phyloP scores from a whole-genome alignment of 2,888 invertebrate species.

The Serrognathus titanus region DNA sequence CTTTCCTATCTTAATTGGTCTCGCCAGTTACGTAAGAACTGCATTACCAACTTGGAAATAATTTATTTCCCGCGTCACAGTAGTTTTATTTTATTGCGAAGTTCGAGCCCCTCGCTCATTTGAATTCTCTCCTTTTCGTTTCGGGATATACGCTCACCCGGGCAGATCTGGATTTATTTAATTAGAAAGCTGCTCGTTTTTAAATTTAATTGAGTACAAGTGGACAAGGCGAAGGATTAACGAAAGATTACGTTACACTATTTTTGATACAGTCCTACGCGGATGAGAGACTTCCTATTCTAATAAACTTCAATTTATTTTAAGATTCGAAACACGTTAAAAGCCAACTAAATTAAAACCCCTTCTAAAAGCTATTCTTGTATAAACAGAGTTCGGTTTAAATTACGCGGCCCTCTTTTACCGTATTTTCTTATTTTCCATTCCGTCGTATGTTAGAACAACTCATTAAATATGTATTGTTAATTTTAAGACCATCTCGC shows the following conservation, averaged over 20 bases:
- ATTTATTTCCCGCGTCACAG: constrained; percentile 23
- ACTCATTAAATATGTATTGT: too few relatives aligned
- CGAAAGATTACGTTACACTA: background rate
- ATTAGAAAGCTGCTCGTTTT: background rate
- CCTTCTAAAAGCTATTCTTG: too few relatives aligned
- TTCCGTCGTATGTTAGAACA: too few relatives aligned
- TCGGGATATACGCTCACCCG: background rate
- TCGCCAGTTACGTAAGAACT: constrained; percentile 21
- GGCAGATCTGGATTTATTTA: background rate
- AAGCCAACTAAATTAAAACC: too few relatives aligned
- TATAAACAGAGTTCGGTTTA: too few relatives aligned
- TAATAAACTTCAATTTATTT: background rate
- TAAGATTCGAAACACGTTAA: too few relatives aligned
- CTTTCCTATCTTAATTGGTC: constrained; percentile 27
- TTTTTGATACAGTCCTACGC: background rate
- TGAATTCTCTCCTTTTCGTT: background rate
- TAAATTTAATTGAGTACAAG: background rate
- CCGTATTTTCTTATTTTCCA: too few relatives aligned
- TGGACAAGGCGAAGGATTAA: background rate
- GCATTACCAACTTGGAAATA: constrained; percentile 24
- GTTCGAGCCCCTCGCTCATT: background rate
- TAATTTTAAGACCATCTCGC: too few relatives aligned
- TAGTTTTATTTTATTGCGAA: background rate
- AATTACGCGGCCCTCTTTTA: too few relatives aligned
- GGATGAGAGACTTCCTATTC: background rate